Conservation (phyloP, 2,888 invertebrate species). For the Glyphotaelius pellucidus region DNA sequence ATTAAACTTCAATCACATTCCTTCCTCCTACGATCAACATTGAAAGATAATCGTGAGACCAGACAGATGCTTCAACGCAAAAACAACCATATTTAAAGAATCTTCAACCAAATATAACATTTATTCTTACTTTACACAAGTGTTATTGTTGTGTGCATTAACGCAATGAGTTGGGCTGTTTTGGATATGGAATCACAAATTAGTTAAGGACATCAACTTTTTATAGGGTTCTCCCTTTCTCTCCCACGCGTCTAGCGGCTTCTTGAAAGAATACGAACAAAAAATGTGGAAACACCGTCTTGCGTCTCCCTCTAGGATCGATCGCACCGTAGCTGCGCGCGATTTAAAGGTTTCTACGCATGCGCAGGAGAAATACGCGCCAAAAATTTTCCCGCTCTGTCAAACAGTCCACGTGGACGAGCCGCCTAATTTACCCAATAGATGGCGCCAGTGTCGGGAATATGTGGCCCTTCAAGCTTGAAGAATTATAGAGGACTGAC, state of each 20-base stretch:
- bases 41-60: constrained; percentile 37
- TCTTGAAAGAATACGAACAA: constrained; percentile 50
- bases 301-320: constrained; percentile 59
- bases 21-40: constrained; percentile 3
- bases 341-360: constrained; percentile 24
- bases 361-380: constrained; percentile 51
- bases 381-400: constrained; percentile 54
- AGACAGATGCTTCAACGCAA: constrained; percentile 12
- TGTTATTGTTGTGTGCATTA: neutral
- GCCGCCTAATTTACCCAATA: constrained; percentile 18
- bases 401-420: constrained; percentile 37
- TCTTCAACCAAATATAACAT: neutral
- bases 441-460: constrained; percentile 44
- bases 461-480: neutral
- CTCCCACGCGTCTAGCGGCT: constrained; percentile 45
- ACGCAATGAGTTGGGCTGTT: neutral
- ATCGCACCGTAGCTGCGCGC: constrained; percentile 52
- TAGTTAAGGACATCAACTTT: constrained; percentile 51
- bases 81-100: neutral
- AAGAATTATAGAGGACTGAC: neutral
- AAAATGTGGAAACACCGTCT: constrained; percentile 36
- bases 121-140: neutral
- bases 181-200: neutral
- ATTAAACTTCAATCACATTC: constrained; percentile 35
- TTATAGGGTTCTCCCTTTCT: constrained; percentile 56